Conservation (phyloP, 1,140 invertebrate species). For the Macrostomum lignano region DNA sequence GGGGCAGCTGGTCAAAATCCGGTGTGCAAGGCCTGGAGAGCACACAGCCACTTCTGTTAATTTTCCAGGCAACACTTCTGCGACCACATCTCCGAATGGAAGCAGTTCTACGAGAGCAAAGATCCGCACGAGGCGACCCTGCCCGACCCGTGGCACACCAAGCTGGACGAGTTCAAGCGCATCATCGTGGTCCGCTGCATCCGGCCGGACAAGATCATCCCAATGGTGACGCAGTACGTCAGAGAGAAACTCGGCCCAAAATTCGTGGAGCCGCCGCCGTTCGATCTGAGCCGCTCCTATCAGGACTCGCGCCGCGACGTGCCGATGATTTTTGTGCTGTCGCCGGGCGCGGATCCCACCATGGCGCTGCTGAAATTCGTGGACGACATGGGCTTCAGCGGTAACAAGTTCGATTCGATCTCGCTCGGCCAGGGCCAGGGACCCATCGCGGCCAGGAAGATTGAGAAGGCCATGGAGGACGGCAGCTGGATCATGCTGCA, state of each 20-base stretch:
- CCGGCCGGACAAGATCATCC: conserved; percentile 25
- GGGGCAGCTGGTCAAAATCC: too few relatives aligned
- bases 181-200: conserved; percentile 25
- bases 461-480: conserved; percentile 16
- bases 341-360: conserved; percentile 27
- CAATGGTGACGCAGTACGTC: conserved; percentile 23
- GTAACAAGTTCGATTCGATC: conserved; percentile 25
- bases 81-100: conserved; percentile 18
- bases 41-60: conserved; percentile 1
- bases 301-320: conserved; percentile 21
- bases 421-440: conserved; percentile 29
- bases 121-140: conserved; percentile 24
- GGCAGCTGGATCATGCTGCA: conserved; percentile 57
- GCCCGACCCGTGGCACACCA: conserved; percentile 18
- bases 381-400: conserved; percentile 25
- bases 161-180: conserved; percentile 22
- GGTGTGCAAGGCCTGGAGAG: too few relatives aligned
- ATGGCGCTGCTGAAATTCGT: conserved; percentile 27
- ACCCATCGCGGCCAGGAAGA: conserved; percentile 25
- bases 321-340: conserved; percentile 27
- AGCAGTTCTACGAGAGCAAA: conserved; percentile 19
- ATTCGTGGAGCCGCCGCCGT: conserved; percentile 28
- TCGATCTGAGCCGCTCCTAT: conserved; percentile 26
- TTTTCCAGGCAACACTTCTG: conserved; percentile 20
- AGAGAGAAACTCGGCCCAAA: conserved; percentile 26